Evolutionary conservation across 2,888 invertebrate species (phyloP), one percentile per base, ranked within the genome.

Genomic region (Tuta absoluta): DNA sequence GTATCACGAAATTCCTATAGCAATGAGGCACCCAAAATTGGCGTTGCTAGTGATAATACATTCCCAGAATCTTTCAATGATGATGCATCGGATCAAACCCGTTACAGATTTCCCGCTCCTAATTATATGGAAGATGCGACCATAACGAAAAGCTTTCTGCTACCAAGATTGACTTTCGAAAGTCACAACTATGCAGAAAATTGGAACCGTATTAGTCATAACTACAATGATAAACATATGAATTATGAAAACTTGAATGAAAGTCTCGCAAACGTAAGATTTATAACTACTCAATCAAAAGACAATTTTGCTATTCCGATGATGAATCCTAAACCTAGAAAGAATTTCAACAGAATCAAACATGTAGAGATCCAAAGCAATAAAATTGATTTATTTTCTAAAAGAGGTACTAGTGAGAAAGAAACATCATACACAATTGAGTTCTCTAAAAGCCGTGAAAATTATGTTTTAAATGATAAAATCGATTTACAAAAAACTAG

Each of bases 231-330:
- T 2, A 2, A 37, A 37, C 19, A 17, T 11, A 14, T 0, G 12
- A 17, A 24, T 11, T 17, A 17, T 8, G 11, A 56, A n/a, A 24
- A 7, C 0, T 17, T 2, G 14, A 28, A 33, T 24, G 14, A 33
- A 5, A 28, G 33, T 14, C 11, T 14, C 3, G 23, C 0, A 14
- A 1, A n/a, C 12, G 14, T 23, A 28, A 14, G 56, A 28, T 80
- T 79, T 62, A 79, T 80, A 21, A 78, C 76, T 38, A 79, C 77
- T 61, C 68, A 73, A 60, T 83, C 84, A 2, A 76, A 60, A 68
- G 74, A 82, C 19, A 82, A 84, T 63, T 81, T 83, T 65, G 33
- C 62, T 12, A 28, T 69, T 17, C 48, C 65, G 17, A 67, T 24
- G 12, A n/a, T 14, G 4, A 53, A 7, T 24, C 53, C 24, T 0